Evolutionary conservation across 1,140 invertebrate genomes (phyloP).

Genomic region (Ptiloglossa arizonensis): DNA sequence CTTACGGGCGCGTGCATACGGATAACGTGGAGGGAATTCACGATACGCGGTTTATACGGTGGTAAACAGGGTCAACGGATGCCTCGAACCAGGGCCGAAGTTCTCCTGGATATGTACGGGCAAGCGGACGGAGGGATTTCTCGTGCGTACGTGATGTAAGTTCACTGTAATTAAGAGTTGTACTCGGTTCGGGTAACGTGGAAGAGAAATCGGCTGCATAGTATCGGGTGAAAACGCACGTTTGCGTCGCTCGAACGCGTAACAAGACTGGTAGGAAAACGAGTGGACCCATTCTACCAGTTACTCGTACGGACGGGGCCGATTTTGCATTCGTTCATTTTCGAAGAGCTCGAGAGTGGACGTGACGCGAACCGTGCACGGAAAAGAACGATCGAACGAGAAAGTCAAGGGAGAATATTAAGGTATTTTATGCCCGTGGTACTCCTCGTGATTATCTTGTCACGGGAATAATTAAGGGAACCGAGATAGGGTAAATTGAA

Average conservation of each 20-base stretch:
- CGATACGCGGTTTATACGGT: background rate
- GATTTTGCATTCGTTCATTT: too few species aligned
- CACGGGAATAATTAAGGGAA: too few species aligned
- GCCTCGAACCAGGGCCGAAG: slow-evolving; percentile 63
- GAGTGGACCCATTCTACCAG: too few species aligned
- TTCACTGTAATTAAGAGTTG: slow-evolving; percentile 44
- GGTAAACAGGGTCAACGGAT: slow-evolving; percentile 43
- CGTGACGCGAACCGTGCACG: too few species aligned
- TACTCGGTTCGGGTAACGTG: background rate
- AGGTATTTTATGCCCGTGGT: too few species aligned
- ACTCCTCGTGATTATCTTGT: too few species aligned
- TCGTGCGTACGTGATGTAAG: slow-evolving; percentile 68
- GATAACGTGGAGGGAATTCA: background rate
- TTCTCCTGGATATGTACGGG: slow-evolving; percentile 72
- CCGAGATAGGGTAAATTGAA: too few species aligned
- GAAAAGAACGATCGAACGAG: too few species aligned
- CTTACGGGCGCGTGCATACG: background rate
- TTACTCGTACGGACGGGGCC: too few species aligned
- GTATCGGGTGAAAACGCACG: background rate
- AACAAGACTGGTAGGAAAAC: too few species aligned
- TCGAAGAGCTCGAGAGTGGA: too few species aligned
- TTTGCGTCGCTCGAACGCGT: background rate
- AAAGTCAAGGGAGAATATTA: too few species aligned
- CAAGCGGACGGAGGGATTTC: slow-evolving; percentile 62
- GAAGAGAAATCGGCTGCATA: slow-evolving; percentile 16